phyloP scores from a whole-genome alignment of 2,888 invertebrate species.

The Stenodera caucasica region DNA sequence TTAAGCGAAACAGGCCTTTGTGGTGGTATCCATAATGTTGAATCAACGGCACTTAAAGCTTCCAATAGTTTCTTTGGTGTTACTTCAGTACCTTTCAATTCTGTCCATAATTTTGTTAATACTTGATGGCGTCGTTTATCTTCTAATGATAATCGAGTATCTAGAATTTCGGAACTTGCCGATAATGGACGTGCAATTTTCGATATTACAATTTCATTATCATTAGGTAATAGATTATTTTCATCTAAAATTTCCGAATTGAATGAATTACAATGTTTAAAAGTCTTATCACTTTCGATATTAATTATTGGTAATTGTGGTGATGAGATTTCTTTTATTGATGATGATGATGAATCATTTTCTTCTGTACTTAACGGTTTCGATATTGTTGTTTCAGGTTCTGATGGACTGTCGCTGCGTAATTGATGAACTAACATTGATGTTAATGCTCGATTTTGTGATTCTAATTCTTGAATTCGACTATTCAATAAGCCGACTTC shows the following conservation, averaged over 20 bases:
- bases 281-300: conserved; percentile 39
- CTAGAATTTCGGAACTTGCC: conserved; percentile 52
- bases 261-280: conserved; percentile 54
- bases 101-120: conserved; percentile 66
- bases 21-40: conserved; percentile 69
- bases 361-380: conserved; percentile 60
- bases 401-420: conserved; percentile 49
- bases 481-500: conserved; percentile 74
- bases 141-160: conserved; percentile 63
- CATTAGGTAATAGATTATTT: conserved; percentile 27
- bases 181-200: conserved; percentile 49
- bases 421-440: conserved; percentile 69
- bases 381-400: conserved; percentile 20
- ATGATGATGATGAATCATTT: conserved; percentile 21
- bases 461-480: conserved; percentile 76
- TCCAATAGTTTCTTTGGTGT: conserved; percentile 65
- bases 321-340: conserved; percentile 21
- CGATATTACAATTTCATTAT: conserved; percentile 37
- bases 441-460: conserved; percentile 75
- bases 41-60: conserved; percentile 67
- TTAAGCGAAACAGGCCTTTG: conserved; percentile 71
- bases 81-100: conserved; percentile 66
- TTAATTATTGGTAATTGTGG: conserved; percentile 43
- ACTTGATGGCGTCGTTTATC: conserved; percentile 67
- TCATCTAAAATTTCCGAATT: conserved; percentile 52